Percentiles rank a stretch among this genome's conserved stretches.
Conservation (phyloP, 2,113 vertebrate genomes). For the Micronycteris hirsuta region DNA sequence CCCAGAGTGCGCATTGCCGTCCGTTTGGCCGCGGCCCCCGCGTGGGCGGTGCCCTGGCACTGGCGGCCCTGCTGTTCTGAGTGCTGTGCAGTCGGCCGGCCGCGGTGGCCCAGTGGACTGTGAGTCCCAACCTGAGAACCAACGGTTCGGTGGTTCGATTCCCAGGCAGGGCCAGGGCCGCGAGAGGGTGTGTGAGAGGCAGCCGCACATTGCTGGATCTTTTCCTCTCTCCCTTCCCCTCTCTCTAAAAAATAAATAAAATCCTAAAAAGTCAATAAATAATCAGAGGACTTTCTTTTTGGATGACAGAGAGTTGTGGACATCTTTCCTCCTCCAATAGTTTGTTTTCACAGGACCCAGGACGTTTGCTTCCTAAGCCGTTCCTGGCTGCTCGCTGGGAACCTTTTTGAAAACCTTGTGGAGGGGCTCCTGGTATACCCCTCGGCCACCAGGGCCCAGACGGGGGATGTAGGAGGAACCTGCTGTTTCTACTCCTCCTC, state of each 20-base stretch:
- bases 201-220: no score
- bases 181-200: no score
- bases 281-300: background rate
- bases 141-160: no score
- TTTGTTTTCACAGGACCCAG: background rate
- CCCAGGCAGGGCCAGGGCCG: no score
- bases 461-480: fast-evolving
- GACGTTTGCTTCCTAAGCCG: fast-evolving
- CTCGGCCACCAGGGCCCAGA: fast-evolving
- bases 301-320: background rate
- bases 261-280: no score
- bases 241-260: no score
- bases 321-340: fast-evolving
- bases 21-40: fast-evolving
- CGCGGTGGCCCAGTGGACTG: no score
- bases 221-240: no score
- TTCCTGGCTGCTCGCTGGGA: background rate
- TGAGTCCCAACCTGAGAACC: no score
- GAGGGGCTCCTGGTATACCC: fast-evolving
- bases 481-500: no score
- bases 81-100: no score
- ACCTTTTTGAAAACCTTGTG: background rate
- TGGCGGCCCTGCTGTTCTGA: fast-evolving
- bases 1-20: fast-evolving
- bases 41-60: background rate